Percentiles rank a stretch among this genome's conserved stretches.
These are phyloP conservation scores for Melopsittacus undulatus DNA, from an alignment of 2,797 vertebrate genomes.

Conservation along the genomic window DNA sequence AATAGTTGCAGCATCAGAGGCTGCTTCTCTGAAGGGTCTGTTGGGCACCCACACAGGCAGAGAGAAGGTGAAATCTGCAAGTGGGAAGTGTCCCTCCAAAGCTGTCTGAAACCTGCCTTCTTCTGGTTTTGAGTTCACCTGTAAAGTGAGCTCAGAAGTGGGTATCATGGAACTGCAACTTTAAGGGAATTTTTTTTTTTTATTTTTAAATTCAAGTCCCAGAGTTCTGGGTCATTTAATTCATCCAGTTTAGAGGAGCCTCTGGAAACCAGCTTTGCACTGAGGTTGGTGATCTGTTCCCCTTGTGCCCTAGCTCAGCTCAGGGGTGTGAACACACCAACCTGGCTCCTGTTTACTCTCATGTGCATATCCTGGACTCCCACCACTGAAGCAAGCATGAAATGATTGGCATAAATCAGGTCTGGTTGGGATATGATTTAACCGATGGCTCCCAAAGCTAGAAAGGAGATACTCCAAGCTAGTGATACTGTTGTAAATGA, in stretches of 20 bases:
- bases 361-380: not conserved
- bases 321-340: accelerated
- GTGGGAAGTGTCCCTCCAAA: not conserved
- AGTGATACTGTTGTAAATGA: not conserved
- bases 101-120: not conserved
- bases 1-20: not conserved
- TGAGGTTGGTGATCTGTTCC: not conserved
- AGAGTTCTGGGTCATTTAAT: not conserved
- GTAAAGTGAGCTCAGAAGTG: not conserved
- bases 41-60: not conserved
- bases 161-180: not conserved
- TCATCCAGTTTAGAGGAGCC: not conserved
- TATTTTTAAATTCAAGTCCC: not conserved
- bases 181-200: not conserved
- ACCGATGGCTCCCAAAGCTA: not conserved
- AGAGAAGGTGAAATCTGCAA: not conserved
- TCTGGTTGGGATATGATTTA: not conserved
- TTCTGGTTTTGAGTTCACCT: not conserved
- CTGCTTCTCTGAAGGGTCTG: not conserved
- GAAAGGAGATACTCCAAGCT: not conserved
- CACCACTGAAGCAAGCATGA: not conserved
- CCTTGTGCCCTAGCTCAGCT: not conserved
- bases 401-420: no score
- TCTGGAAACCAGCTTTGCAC: not conserved
- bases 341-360: not conserved